phyloP scores from a whole-genome alignment of 2,797 vertebrate species.

The Taeniopygia guttata region DNA sequence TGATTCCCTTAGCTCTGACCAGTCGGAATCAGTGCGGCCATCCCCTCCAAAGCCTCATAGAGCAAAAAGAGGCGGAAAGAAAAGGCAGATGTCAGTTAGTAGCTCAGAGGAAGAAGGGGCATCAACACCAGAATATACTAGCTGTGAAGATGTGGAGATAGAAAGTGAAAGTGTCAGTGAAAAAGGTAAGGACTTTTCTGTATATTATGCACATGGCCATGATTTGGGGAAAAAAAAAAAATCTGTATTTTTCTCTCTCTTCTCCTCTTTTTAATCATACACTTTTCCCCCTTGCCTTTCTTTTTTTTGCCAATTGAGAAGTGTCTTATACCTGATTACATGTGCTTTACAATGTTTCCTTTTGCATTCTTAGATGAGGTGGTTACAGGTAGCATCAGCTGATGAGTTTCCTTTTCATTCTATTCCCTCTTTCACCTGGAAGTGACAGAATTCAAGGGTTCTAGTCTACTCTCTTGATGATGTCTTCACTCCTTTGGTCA shows the following conservation, averaged over 20 bases:
- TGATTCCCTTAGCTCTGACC: constrained; percentile 96
- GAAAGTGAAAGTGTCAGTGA: constrained; percentile 95
- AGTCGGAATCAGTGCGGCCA: constrained; percentile 93
- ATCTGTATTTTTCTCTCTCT: constrained; percentile 35
- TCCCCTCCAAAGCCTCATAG: constrained; percentile 93
- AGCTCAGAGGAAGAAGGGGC: constrained; percentile 99
- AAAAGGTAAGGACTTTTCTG: constrained; percentile 87
- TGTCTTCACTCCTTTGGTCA: neutral
- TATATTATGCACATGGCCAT: constrained; percentile 57
- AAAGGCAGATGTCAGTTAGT: constrained; percentile 98
- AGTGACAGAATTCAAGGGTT: neutral
- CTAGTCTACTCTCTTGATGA: neutral
- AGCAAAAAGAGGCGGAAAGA: constrained; percentile 89
- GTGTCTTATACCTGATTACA: neutral
- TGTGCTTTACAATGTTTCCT: constrained; percentile 31
- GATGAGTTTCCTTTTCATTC: neutral
- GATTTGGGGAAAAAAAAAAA: constrained; percentile 45
- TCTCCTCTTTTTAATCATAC: neutral
- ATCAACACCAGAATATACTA: constrained; percentile 98
- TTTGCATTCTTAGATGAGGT: constrained; percentile 14
- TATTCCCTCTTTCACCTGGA: neutral
- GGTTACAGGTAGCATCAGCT: neutral
- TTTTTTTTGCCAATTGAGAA: neutral
- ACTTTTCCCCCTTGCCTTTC: neutral
- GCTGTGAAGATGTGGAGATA: constrained; percentile 98